phyloP scores from a whole-genome alignment of 2,888 invertebrate species.

The Andrena chrysosceles region DNA sequence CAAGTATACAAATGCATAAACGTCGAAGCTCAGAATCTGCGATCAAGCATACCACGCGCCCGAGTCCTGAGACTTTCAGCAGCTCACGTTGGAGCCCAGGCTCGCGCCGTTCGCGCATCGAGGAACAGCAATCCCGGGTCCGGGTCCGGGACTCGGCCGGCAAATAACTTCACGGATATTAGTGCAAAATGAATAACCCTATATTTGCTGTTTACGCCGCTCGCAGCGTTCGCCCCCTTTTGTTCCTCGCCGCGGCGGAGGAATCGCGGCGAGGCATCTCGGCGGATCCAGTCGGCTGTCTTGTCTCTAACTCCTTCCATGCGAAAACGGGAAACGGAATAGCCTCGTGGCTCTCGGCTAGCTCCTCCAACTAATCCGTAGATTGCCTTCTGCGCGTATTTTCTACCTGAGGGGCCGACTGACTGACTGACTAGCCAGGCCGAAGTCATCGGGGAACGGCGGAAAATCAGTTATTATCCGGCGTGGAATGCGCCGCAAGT shows the following conservation, averaged over 20 bases:
- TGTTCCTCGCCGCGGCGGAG: constrained; percentile 37
- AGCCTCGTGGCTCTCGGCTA: constrained; percentile 5
- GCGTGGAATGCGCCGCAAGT: constrained; percentile 62
- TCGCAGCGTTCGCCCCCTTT: constrained; percentile 16
- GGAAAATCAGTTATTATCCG: constrained; percentile 74
- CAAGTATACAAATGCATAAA: not conserved
- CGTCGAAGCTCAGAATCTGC: too few relatives aligned
- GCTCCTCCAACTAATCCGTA: constrained; percentile 71
- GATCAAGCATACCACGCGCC: too few relatives aligned
- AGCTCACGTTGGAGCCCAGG: not conserved
- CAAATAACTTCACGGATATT: constrained; percentile 60
- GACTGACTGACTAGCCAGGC: constrained; percentile 67
- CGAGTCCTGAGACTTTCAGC: not conserved
- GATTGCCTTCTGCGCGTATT: constrained; percentile 75
- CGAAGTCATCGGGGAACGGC: constrained; percentile 58
- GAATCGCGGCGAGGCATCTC: constrained; percentile 11
- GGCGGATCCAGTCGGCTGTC: not conserved
- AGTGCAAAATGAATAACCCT: constrained; percentile 54
- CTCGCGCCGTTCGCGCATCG: constrained; percentile 33
- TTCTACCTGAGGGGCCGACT: constrained; percentile 75
- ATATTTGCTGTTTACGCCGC: constrained; percentile 30
- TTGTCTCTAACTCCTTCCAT: constrained; percentile 56
- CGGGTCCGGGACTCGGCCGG: not conserved
- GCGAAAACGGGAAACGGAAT: constrained; percentile 41
- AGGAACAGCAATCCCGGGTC: not conserved